Base-by-base conservation (phyloP, 2,113 vertebrate genomes). In the Alexandromys fortis region DNA sequence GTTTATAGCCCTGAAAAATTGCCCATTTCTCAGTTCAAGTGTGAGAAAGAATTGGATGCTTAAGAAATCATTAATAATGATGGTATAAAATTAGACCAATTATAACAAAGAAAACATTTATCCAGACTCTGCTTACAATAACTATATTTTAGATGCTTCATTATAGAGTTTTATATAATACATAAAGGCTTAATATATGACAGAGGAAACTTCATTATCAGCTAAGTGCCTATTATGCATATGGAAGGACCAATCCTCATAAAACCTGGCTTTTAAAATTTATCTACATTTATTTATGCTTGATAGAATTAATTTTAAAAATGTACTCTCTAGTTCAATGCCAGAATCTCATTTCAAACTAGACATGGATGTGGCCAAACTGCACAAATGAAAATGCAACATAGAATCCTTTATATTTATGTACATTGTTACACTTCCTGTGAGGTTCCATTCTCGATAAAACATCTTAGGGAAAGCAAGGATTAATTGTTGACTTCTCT, bases 1-100 rank as follows among this genome's bases (percentile, higher is more conserved):
- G 95, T 96, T 97, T 95, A 97, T 90, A n/a, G 73, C 11, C n/a
- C 88, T 95, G 96, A 97, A 96, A 97, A 97, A 95, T 95, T 97
- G 45, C 55, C 19, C 78, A 94, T 94, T 96, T 96, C 49, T 97
- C 55, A 70, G 52, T 92, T 96, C 67, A 96, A 68, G 68, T 98
- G 8, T 68, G 49, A 91, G 47, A 94, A 96, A 93, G 4, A 95
- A 96, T 81, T 83, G 45, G 81, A 58, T 91, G 33, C 30, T 96
- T 95, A 95, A 92, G 89, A 95, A 92, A 86, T 96, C 82, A 95
- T 97, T 96, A 95, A 94, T 97, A 97, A 96, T 91, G 26, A 61
- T 91, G 63, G 92, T 91, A 97, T 92, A 95, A 96, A 96, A 94
- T 94, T 94, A 93, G 73, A 91, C 47, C 45, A 79, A 95, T 96